Evolutionary conservation across 2,888 invertebrate species (phyloP), one percentile per base, ranked within the genome.

Genomic region (Ryuthela nishihirai): DNA sequence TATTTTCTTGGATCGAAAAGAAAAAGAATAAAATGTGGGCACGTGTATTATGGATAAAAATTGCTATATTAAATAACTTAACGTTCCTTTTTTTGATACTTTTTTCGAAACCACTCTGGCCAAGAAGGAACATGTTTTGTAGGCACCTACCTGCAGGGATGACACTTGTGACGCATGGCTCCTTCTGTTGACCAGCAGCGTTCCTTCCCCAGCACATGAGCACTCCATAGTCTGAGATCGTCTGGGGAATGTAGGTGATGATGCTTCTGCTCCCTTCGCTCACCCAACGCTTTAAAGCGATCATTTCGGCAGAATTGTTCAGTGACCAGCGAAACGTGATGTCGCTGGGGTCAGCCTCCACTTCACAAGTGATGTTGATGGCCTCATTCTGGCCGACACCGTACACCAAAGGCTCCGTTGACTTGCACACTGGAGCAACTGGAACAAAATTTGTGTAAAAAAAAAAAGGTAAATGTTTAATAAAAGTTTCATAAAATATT

Each of bases 201-300:
- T 59, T 59, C 29, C 48, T 59, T 9, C 59, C 59, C 59, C 59
- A 59, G 25, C 59, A 59, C 48, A 59, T 44, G 10, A 59, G 40
- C 15, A 50, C 46, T 4, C 59, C 59, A 15, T 53, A 59, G 9
- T 59, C 59, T 5, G 50, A 52, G 7, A 59, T 39, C n/a, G 52
- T 50, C 23, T 53, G 32, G 1, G 59, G 59, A 5, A 47, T 26
- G 25, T 59, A 59, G n/a, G 48, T 47, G 1, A 59, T 34, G 6
- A 47, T 21, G 18, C 36, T 39, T 17, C 52, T 48, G 20, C 35
- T 44, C n/a, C n/a, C n/a, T 9, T 41, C 15, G 1, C 53, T 52
- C 9, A 48, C 43, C 2, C 53, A 23, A 5, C 53, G 34, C 25
- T 59, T 59, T 10, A 59, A n/a, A 20, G 52, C 59, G 7, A 53